Conservation (phyloP, 1,140 invertebrate species). For the Rhynchophorus ferrugineus region DNA sequence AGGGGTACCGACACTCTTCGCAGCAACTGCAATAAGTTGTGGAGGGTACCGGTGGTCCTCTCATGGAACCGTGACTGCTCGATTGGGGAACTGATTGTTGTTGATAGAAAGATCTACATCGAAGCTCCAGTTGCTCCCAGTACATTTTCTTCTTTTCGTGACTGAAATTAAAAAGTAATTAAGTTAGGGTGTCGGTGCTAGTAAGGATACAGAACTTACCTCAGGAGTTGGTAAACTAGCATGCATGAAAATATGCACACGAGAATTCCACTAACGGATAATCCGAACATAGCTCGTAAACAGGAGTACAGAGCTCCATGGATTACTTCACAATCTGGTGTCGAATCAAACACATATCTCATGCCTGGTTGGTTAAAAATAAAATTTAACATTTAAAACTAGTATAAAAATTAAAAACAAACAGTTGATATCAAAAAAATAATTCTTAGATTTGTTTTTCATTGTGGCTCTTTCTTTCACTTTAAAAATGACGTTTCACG, state of each 20-base stretch:
- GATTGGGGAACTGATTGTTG: slow-evolving; percentile 46
- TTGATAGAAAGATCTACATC: slow-evolving; percentile 68
- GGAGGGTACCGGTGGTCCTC: slow-evolving; percentile 36
- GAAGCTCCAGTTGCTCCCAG: slow-evolving; percentile 80
- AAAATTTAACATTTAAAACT: neutral
- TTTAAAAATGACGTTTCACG: no score
- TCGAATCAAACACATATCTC: slow-evolving; percentile 70
- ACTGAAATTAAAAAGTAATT: slow-evolving; percentile 41
- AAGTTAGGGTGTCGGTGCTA: neutral
- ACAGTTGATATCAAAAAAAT: no score
- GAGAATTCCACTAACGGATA: slow-evolving; percentile 80
- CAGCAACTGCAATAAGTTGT: slow-evolving; percentile 59
- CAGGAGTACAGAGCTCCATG: slow-evolving; percentile 81
- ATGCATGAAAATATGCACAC: slow-evolving; percentile 88
- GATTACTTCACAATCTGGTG: slow-evolving; percentile 77
- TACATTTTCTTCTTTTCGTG: slow-evolving; percentile 91
- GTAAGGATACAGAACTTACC: slow-evolving; percentile 41
- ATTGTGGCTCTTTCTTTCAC: no score
- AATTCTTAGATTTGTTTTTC: no score
- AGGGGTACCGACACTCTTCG: slow-evolving; percentile 58
- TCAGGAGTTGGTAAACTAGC: slow-evolving; percentile 80
- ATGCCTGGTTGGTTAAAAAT: slow-evolving; percentile 39
- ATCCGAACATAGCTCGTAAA: slow-evolving; percentile 76
- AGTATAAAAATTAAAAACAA: neutral
- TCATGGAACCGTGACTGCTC: slow-evolving; percentile 41